These are phyloP conservation scores for Limnephilus lunatus DNA, from an alignment of 2,888 invertebrate genomes.

Conservation along the genomic window DNA sequence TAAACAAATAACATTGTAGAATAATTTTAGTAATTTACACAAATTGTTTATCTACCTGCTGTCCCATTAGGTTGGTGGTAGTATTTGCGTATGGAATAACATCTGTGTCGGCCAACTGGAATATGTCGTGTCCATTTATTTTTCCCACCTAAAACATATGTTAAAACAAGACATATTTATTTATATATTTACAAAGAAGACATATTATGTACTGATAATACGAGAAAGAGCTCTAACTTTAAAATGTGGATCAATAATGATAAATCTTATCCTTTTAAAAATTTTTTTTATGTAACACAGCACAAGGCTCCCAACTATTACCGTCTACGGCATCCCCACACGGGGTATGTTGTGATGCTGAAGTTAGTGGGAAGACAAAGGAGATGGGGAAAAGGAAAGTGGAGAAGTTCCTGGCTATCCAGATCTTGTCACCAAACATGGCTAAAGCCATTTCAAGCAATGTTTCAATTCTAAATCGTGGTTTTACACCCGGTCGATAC, in stretches of 20 bases:
- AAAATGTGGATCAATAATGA: neutral
- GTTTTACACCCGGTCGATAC: no score
- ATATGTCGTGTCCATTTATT: conserved; percentile 88
- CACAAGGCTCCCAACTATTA: no score
- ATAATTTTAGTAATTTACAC: conserved; percentile 4
- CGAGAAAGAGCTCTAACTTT: neutral
- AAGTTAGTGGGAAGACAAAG: no score
- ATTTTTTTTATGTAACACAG: no score
- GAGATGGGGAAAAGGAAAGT: no score
- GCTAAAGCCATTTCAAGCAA: no score
- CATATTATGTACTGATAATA: neutral
- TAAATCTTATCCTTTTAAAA: neutral
- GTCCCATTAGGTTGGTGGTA: conserved; percentile 88
- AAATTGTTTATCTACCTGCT: conserved; percentile 77
- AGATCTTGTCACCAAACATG: no score
- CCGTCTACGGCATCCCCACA: no score
- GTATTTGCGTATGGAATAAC: conserved; percentile 92
- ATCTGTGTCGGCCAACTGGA: conserved; percentile 87
- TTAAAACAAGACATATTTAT: neutral
- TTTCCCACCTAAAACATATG: conserved; percentile 81
- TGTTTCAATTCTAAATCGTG: no score
- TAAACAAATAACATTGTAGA: conserved; percentile 8
- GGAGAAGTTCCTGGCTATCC: no score
- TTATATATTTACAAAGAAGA: neutral
- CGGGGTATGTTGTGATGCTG: no score